Evolutionary conservation across 2,797 vertebrate genomes (phyloP).

Genomic region (Halcyon smyrnensis): DNA sequence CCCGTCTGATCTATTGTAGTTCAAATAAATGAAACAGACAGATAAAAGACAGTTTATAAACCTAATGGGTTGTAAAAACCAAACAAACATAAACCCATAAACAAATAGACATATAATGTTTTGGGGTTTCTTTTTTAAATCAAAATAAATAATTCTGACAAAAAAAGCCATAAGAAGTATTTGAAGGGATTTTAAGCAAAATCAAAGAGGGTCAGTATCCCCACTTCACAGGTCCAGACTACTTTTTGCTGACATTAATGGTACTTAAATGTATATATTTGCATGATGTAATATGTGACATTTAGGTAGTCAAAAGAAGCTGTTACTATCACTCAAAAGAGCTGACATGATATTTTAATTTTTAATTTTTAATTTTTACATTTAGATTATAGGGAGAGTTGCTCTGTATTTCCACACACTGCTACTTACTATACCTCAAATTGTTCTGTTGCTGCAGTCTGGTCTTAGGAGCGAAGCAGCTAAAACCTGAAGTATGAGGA

Average conservation of each 20-base stretch:
- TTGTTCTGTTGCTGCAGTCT: background rate
- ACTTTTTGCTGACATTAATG: background rate
- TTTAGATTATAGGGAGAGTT: background rate
- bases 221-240: background rate
- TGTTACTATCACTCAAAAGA: background rate
- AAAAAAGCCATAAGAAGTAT: background rate
- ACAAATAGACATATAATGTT: background rate
- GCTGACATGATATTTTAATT: background rate
- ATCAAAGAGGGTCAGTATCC: background rate
- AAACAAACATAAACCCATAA: slow-evolving; percentile 6
- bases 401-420: background rate
- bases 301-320: background rate
- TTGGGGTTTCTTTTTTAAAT: slow-evolving; percentile 32
- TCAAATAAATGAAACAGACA: slow-evolving; percentile 55
- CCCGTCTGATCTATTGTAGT: slow-evolving; percentile 50
- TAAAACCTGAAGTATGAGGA: background rate
- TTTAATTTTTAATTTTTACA: background rate
- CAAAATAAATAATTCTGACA: slow-evolving; percentile 10
- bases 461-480: background rate
- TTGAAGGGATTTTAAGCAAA: background rate
- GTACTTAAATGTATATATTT: background rate
- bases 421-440: background rate
- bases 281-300: background rate
- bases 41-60: slow-evolving; percentile 62
- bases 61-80: slow-evolving; percentile 51